Evolutionary conservation across 2,797 vertebrate species (phyloP), one percentile per base, ranked within the genome.

Genomic region (Helicolenus hilgendorfi): DNA sequence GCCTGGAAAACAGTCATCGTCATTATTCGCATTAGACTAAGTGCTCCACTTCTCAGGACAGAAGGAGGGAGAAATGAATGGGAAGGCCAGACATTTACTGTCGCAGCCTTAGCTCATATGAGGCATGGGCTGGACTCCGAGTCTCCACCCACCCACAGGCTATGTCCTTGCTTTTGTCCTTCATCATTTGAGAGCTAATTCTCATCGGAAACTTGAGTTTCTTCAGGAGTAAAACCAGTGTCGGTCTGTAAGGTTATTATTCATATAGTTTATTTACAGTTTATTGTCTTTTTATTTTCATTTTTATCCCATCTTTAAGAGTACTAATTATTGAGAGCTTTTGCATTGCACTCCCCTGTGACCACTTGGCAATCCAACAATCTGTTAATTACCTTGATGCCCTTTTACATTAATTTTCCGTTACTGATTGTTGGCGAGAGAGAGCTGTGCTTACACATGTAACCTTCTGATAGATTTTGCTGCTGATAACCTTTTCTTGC

Each of bases 1-100:
- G 67, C 49, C 92, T 89, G 90, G 81, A 88, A 89, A 86, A 83
- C 64, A 89, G 91, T 85, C 85, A 33, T 79, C 1, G 73, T 83
- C 83, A 81, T 94, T 92, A 92, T 74, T 95, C 82, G 91, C 87
- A 92, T 96, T 88, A 93, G 85, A 90, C 91, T 92, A 96, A 95
- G 94, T 93, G 94, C 90, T 89, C 58, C 74, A 81, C 82, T 92
- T 87, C 86, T 91, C 56, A 45, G 33, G 71, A 77, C 36, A 20
- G 79, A 72, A 60, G 75, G n/a, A 49, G 59, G 82, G 56, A 63
- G 31, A 79, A 85, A 90, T 81, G 76, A 79, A 94, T 82, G 72
- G 63, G 70, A 63, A 65, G 78, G 87, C 63, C 84, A 84, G 87
- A 91, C 94, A 94, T 96, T 96, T 95, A 96, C 91, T 94, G 92